Percentiles rank a stretch among this genome's conserved stretches.
Evolutionary conservation across 1,140 invertebrate genomes (phyloP).

Genomic region (Colletes latitarsis): DNA sequence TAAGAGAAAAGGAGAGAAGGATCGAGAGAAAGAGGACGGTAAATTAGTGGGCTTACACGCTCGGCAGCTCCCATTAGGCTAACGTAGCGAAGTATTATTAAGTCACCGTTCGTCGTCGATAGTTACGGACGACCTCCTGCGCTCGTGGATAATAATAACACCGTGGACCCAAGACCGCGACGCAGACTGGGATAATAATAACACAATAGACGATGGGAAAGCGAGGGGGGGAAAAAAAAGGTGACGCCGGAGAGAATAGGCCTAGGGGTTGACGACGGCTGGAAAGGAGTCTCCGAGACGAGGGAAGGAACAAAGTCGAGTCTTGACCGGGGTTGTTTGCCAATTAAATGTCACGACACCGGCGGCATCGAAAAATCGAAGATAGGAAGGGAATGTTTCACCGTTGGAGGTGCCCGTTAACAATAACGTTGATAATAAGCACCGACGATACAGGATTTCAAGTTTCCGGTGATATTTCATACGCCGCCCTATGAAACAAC

Average conservation of each 20-base stretch:
- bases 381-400: constrained; percentile 8
- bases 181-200: constrained; percentile 61
- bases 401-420: constrained; percentile 5
- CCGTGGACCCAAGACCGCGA: constrained; percentile 54
- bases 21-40: constrained; percentile 54
- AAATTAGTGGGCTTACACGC: constrained; percentile 76
- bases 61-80: constrained; percentile 74
- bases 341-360: constrained; percentile 43
- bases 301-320: constrained; percentile 6
- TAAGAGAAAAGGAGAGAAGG: constrained; percentile 36
- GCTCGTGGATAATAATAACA: constrained; percentile 73
- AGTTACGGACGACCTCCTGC: constrained; percentile 71
- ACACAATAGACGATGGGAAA: constrained; percentile 63
- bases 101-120: constrained; percentile 71
- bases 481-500: too few species aligned
- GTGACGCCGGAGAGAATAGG: constrained; percentile 9
- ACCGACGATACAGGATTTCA: too few species aligned
- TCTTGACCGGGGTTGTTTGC: constrained; percentile 27
- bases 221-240: constrained; percentile 31
- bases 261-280: constrained; percentile 13
- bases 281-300: not conserved
- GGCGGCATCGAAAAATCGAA: constrained; percentile 36
- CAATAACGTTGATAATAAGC: not conserved
- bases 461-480: too few species aligned
- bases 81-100: constrained; percentile 75